A percentile compares a stretch with the other conserved stretches of the same genome.
Evolutionary conservation across 2,113 vertebrate species (phyloP).

Genomic region (Sturnira hondurensis): DNA sequence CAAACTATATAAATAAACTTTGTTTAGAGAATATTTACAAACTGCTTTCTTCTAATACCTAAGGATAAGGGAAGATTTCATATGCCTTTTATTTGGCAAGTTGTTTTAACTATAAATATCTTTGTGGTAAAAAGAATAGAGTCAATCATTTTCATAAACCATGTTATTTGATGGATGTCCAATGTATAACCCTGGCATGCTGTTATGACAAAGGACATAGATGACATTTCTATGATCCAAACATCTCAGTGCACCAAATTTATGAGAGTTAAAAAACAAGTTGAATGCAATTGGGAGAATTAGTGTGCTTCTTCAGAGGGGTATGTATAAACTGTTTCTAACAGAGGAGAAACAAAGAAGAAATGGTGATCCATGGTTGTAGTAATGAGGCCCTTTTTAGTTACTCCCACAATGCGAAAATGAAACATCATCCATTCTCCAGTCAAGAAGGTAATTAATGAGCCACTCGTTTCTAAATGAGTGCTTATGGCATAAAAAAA

Average conservation of each 20-base stretch:
- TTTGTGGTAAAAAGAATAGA: background rate
- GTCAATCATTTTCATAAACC: background rate
- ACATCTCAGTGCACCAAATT: background rate
- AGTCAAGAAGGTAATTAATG: constrained; percentile 62
- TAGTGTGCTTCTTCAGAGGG: background rate
- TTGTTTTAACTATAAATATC: constrained; percentile 14
- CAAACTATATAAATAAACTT: background rate
- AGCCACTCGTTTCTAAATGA: constrained; percentile 53
- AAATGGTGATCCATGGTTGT: background rate
- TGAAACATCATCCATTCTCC: constrained; percentile 24
- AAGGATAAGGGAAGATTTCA: background rate
- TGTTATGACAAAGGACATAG: background rate
- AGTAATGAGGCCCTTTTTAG: constrained; percentile 7
- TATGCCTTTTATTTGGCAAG: background rate
- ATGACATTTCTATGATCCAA: background rate
- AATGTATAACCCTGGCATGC: background rate
- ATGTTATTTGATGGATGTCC: background rate
- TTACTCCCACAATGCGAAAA: constrained; percentile 29
- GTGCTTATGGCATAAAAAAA: constrained; percentile 44
- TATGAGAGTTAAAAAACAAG: background rate
- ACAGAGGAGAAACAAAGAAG: background rate
- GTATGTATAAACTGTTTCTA: background rate
- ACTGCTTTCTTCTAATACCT: background rate
- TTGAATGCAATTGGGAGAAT: background rate
- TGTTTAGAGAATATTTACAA: background rate